These are phyloP conservation scores for Criorhina ranunculi DNA, from an alignment of 2,888 invertebrate genomes.

Conservation along the genomic window DNA sequence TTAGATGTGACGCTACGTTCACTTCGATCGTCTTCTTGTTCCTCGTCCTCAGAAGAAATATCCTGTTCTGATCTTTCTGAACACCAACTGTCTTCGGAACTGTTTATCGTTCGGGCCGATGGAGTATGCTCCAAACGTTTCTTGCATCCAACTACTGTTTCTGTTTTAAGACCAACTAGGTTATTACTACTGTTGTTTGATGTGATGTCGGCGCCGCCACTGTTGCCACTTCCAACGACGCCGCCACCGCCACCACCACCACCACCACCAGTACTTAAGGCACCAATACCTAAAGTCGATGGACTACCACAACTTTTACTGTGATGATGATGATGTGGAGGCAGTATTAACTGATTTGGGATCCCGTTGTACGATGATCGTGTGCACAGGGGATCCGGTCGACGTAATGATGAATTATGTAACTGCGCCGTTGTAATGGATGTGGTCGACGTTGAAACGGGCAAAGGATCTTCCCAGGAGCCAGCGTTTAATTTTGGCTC, in stretches of 20 bases:
- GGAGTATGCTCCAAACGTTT: conserved; percentile 80
- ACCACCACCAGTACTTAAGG: conserved; percentile 50
- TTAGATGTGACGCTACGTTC: conserved; percentile 81
- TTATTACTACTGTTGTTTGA: conserved; percentile 60
- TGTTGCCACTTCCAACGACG: conserved; percentile 76
- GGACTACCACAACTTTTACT: conserved; percentile 75
- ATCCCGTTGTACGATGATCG: conserved; percentile 79
- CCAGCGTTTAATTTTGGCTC: conserved; percentile 91
- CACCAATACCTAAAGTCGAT: conserved; percentile 64
- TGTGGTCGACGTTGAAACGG: conserved; percentile 79
- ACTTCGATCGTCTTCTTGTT: conserved; percentile 81
- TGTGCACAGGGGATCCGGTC: conserved; percentile 79
- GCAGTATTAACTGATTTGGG: conserved; percentile 78
- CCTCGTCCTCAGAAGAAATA: conserved; percentile 86
- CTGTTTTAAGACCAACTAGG: conserved; percentile 82
- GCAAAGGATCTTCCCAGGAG: conserved; percentile 90
- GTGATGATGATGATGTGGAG: conserved; percentile 80
- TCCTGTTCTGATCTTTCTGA: conserved; percentile 81
- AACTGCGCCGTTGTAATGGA: conserved; percentile 83
- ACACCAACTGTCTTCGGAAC: conserved; percentile 88
- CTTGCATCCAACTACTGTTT: conserved; percentile 79
- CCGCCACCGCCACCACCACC: conserved; percentile 64
- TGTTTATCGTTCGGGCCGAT: conserved; percentile 82
- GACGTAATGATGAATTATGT: conserved; percentile 81
- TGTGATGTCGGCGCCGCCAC: conserved; percentile 73